These are phyloP conservation scores for Procambarus virginalis DNA, from an alignment of 1,140 invertebrate genomes.

Conservation along the genomic window DNA sequence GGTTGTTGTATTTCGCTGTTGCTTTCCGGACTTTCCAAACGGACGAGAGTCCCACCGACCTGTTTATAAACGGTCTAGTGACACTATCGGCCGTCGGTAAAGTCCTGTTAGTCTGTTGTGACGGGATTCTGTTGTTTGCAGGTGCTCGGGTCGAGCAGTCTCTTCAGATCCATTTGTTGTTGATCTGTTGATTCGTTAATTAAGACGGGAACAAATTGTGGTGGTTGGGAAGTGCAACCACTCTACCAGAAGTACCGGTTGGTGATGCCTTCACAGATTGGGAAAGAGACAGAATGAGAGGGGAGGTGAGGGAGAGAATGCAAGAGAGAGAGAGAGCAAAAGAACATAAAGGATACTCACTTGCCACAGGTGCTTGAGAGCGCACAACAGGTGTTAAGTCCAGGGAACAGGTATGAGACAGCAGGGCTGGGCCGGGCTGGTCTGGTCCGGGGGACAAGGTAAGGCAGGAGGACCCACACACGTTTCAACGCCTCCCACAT, in stretches of 20 bases:
- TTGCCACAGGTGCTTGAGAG: background rate
- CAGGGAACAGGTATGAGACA: background rate
- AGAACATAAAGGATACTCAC: background rate
- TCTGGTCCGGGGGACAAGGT: background rate
- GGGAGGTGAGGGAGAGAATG: background rate
- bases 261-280: background rate
- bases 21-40: conserved; percentile 54
- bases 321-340: background rate
- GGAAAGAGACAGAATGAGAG: background rate
- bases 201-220: background rate
- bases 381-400: background rate
- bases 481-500: background rate
- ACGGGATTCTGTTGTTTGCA: background rate
- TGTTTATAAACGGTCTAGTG: conserved; percentile 54
- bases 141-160: background rate
- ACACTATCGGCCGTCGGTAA: conserved; percentile 59
- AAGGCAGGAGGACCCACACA: background rate
- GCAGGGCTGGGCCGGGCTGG: background rate
- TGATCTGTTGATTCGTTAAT: background rate
- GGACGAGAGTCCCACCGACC: conserved; percentile 68
- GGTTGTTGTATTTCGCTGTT: background rate
- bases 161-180: background rate
- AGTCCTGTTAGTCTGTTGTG: conserved; percentile 18
- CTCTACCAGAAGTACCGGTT: background rate
- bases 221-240: background rate